phyloP scores from a whole-genome alignment of 1,140 invertebrate genomes.

The Apis florea region DNA sequence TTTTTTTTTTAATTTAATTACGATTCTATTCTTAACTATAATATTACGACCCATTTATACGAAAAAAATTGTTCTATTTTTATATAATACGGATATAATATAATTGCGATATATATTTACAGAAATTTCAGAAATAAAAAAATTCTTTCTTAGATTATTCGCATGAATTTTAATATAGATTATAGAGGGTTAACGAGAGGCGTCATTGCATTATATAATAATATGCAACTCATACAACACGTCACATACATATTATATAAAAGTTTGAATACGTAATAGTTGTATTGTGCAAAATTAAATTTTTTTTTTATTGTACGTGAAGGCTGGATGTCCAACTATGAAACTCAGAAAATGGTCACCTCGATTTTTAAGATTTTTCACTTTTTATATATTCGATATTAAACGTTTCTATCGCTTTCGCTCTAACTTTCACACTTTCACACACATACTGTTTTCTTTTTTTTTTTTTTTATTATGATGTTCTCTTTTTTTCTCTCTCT shows the following conservation, averaged over 20 bases:
- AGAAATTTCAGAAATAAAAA: background rate
- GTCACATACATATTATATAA: conserved; percentile 31
- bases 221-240: conserved; percentile 20
- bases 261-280: conserved; percentile 26
- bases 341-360: conserved; percentile 27
- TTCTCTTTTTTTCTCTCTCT: conserved; percentile 26
- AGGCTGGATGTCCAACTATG: conserved; percentile 17
- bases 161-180: background rate
- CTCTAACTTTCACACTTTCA: background rate
- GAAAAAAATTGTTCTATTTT: background rate
- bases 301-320: conserved; percentile 19
- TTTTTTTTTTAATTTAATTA: background rate
- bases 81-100: background rate
- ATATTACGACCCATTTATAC: background rate
- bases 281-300: conserved; percentile 30
- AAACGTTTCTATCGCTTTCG: background rate
- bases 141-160: background rate
- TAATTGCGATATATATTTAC: conserved; percentile 14
- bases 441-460: background rate
- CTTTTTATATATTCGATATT: conserved; percentile 29
- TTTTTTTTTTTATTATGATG: conserved; percentile 1
- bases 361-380: background rate
- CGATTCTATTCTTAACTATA: background rate
- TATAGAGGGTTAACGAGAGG: conserved; percentile 19
- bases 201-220: conserved; percentile 17